Conservation (phyloP, 2,113 vertebrate genomes). For the Nanorana parkeri region DNA sequence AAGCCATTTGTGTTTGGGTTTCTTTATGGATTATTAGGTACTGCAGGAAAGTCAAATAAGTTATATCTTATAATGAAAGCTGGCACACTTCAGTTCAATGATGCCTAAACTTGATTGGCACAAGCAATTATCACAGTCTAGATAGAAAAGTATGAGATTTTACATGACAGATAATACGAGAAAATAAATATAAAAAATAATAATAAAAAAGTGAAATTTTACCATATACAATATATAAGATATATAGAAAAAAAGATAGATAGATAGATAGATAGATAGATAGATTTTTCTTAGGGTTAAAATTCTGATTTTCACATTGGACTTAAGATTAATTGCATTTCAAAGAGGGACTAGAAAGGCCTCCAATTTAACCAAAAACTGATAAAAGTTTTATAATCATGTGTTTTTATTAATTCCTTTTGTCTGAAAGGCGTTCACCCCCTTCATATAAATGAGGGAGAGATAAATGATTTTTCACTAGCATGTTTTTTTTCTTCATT, state of each 20-base stretch:
- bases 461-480: constrained; percentile 82
- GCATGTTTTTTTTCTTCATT: constrained; percentile 65
- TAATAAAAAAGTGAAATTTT: no score
- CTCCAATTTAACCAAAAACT: constrained; percentile 84
- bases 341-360: constrained; percentile 80
- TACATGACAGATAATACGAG: constrained; percentile 78
- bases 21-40: constrained; percentile 89
- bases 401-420: constrained; percentile 82
- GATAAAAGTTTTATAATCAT: constrained; percentile 83
- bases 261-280: no score
- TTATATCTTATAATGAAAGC: constrained; percentile 89
- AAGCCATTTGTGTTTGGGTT: constrained; percentile 88
- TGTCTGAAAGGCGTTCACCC: constrained; percentile 80
- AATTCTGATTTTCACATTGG: constrained; percentile 83
- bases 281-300: constrained; percentile 70
- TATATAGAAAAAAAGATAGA: no score
- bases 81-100: constrained; percentile 78
- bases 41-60: constrained; percentile 87
- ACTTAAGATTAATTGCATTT: constrained; percentile 85
- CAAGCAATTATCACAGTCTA: constrained; percentile 80
- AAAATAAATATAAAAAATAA: no score
- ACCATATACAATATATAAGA: no score
- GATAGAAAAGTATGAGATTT: constrained; percentile 74
- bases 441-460: constrained; percentile 79
- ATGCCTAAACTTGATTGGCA: constrained; percentile 83